Evolutionary conservation across 2,113 vertebrate species (phyloP).

Genomic region (Nyctibius bracteatus): DNA sequence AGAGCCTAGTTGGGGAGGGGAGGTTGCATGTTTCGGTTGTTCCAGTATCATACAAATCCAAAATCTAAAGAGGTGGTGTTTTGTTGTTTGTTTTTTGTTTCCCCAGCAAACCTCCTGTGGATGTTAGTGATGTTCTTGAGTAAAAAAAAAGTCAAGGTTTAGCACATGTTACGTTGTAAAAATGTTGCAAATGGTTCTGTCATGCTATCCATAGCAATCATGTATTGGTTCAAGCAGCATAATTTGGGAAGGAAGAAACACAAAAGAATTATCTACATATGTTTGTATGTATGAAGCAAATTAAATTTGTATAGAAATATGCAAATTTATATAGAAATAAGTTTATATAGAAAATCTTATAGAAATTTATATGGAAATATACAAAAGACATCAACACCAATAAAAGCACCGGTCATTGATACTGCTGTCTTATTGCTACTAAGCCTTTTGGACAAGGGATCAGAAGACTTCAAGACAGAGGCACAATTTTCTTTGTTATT

Average conservation of each 20-base stretch:
- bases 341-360: too few relatives aligned
- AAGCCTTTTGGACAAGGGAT: not conserved
- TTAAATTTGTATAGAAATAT: not conserved
- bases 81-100: fast-evolving
- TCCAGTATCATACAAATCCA: not conserved
- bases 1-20: not conserved
- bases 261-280: not conserved
- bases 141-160: not conserved
- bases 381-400: not conserved
- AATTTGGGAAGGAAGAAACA: not conserved
- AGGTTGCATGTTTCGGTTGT: not conserved
- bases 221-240: not conserved
- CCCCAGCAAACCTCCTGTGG: not conserved
- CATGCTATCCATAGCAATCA: not conserved
- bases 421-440: not conserved
- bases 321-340: too few relatives aligned
- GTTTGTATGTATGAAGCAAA: not conserved
- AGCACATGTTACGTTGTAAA: not conserved
- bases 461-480: not conserved
- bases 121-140: not conserved
- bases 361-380: too few relatives aligned
- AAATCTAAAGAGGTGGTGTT: not conserved
- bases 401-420: not conserved
- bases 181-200: not conserved
- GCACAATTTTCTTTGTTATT: not conserved